Evolutionary conservation across 2,888 invertebrate species (phyloP), one percentile per base, ranked within the genome.

Genomic region (Dorcus parallelipipedus): DNA sequence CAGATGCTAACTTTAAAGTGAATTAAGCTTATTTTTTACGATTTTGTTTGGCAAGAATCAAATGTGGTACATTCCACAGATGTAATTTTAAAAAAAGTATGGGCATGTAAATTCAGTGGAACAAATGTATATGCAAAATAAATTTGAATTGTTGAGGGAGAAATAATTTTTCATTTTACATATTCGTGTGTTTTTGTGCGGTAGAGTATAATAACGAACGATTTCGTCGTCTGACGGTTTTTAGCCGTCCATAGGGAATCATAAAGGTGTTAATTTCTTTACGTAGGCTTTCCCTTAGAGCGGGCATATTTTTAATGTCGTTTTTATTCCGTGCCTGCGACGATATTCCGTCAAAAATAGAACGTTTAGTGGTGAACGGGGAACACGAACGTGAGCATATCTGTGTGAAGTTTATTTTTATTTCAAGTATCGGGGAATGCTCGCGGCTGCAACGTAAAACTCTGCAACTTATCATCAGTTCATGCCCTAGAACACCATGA

Each of bases 171-270:
- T 33, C 26, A 33, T 33, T 33, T 33, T 33, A 33, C 26, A 33
- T 33, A 33, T 33, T 33, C 26, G 26, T 33, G 26, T 33, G 26
- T 33, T 33, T 33, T 33, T 33, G 6, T 7, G 7, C 26, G 26
- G 26, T 20, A 6, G 7, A 33, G 26, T 6, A 55, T 50, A 54
- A 57, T 39, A 49, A 52, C 52, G 42, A 56, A 52, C 42, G 52
- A 55, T 39, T 52, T 14, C 41, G n/a, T 17, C 41, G 50, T 45
- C 45, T 45, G 45, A 10, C 23, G 23, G 45, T 45, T 45, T 10
- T 20, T 45, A 23, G 9, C n/a, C 14, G 45, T 45, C 45, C 23
- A 17, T 17, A 7, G 45, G 45, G 45, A 45, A 10, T 20, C 45
- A 45, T 42, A 42, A 42, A 42, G 10, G 42, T 42, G 14, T 42